These are phyloP conservation scores for Polyodon spathula DNA, from an alignment of 2,113 vertebrate species.

Conservation along the genomic window DNA sequence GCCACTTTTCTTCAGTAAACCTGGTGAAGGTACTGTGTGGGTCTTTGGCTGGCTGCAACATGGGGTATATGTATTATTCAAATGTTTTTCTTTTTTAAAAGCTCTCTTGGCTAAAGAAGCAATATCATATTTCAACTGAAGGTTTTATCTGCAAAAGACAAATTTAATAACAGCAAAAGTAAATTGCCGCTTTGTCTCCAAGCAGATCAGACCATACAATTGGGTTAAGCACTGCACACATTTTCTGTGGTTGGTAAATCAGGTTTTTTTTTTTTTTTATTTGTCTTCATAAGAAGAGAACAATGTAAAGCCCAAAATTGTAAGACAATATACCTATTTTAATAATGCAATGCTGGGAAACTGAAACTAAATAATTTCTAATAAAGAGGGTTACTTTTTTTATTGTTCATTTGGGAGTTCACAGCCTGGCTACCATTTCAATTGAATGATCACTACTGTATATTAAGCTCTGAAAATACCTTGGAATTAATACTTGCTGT, in stretches of 20 bases:
- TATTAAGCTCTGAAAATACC: too few relatives aligned
- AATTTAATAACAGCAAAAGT: slow-evolving; percentile 43
- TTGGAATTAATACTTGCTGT: too few relatives aligned
- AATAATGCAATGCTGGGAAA: slow-evolving; percentile 55
- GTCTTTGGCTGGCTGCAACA: slow-evolving; percentile 11
- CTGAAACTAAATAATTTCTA: slow-evolving; percentile 45
- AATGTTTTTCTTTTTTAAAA: slow-evolving; percentile 19
- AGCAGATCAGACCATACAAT: slow-evolving; percentile 55
- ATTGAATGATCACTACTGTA: too few relatives aligned
- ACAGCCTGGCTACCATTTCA: too few relatives aligned
- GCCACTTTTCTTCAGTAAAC: slow-evolving; percentile 19
- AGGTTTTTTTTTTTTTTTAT: too few relatives aligned
- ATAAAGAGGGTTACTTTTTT: too few relatives aligned
- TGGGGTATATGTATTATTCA: slow-evolving; percentile 9
- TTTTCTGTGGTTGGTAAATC: slow-evolving; percentile 41
- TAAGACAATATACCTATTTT: slow-evolving; percentile 51
- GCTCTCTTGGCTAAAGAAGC: slow-evolving; percentile 26
- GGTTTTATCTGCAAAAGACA: slow-evolving; percentile 49
- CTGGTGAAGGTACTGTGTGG: slow-evolving; percentile 16
- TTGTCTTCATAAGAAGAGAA: too few relatives aligned
- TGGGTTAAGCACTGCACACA: slow-evolving; percentile 55
- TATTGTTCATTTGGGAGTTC: too few relatives aligned
- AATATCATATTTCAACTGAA: slow-evolving; percentile 36
- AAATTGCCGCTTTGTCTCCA: slow-evolving; percentile 49
- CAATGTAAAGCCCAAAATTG: slow-evolving; percentile 37